A percentile compares a stretch with the other conserved stretches of the same genome.
These are phyloP conservation scores for Oscheius sp. DNA, from an alignment of 2,888 invertebrate species.

Conservation along the genomic window DNA sequence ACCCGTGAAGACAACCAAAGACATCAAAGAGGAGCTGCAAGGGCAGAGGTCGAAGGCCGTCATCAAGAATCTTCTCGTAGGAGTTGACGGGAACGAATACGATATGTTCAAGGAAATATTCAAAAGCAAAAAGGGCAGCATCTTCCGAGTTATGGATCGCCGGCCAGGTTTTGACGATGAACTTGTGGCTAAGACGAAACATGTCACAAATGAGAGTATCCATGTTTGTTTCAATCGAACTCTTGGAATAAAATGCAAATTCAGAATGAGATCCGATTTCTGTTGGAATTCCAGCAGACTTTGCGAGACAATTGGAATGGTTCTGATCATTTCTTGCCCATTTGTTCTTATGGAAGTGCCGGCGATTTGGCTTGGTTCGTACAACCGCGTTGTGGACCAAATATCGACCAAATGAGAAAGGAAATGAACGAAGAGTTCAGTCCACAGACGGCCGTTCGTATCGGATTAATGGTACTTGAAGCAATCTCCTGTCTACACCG, in stretches of 20 bases:
- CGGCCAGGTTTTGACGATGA: neutral
- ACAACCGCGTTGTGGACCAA: slow-evolving; percentile 23
- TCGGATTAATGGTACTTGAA: slow-evolving; percentile 16
- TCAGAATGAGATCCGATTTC: slow-evolving; percentile 14
- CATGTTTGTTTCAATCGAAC: too few relatives aligned
- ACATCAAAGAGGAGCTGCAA: slow-evolving; percentile 17
- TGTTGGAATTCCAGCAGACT: slow-evolving; percentile 20
- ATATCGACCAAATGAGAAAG: slow-evolving; percentile 1
- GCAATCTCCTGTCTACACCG: slow-evolving; percentile 19
- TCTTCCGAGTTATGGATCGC: neutral
- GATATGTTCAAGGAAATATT: neutral
- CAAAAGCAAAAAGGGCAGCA: slow-evolving; percentile 14
- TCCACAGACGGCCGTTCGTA: slow-evolving; percentile 5
- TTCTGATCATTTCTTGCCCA: slow-evolving; percentile 10
- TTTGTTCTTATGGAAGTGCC: slow-evolving; percentile 20
- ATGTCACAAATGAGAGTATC: slow-evolving; percentile 48
- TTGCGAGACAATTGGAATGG: slow-evolving; percentile 2
- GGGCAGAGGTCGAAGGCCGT: neutral
- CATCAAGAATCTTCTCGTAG: neutral
- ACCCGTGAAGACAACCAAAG: slow-evolving; percentile 13
- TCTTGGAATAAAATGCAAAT: slow-evolving; percentile 40
- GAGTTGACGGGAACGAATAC: neutral
- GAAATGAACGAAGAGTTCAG: neutral
- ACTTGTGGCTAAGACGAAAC: slow-evolving; percentile 62
- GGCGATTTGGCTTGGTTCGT: slow-evolving; percentile 2